Percentiles rank a stretch among this genome's conserved stretches.
Evolutionary conservation across 2,113 vertebrate species (phyloP).

Genomic region (Leptodactylus fuscus): DNA sequence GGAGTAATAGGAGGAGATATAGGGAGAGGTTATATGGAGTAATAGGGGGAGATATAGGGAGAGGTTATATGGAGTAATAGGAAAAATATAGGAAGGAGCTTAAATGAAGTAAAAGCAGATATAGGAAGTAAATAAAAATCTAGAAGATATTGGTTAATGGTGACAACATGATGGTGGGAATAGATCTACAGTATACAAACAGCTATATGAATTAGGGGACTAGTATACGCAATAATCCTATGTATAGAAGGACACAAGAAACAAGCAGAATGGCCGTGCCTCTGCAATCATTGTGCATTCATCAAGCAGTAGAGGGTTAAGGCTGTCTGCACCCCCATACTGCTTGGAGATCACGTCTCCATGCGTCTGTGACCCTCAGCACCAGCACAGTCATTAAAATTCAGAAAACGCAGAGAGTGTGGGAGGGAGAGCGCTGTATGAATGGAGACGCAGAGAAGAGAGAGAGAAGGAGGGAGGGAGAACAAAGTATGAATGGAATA

Average conservation of each 20-base stretch:
- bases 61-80: slow-evolving; percentile 13
- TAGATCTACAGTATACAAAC: too few relatives aligned
- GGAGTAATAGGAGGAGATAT: too few relatives aligned
- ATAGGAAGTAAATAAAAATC: too few relatives aligned
- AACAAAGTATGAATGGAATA: slow-evolving; percentile 50
- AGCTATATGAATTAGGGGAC: not conserved
- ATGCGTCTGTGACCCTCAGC: slow-evolving; percentile 60
- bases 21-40: not conserved
- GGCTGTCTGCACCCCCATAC: slow-evolving; percentile 49
- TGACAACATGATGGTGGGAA: not conserved
- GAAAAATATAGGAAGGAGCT: not conserved
- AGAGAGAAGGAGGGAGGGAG: slow-evolving; percentile 25
- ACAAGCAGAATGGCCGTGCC: not conserved
- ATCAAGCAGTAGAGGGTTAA: slow-evolving; percentile 41
- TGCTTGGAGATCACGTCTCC: slow-evolving; percentile 58
- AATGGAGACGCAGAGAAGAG: slow-evolving; percentile 23
- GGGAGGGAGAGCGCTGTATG: slow-evolving; percentile 33
- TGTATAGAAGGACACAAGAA: not conserved
- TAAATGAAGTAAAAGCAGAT: not conserved
- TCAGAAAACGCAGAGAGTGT: slow-evolving; percentile 46
- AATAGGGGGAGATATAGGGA: not conserved
- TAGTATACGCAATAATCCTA: not conserved
- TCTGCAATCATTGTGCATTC: slow-evolving; percentile 23
- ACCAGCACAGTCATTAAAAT: slow-evolving; percentile 55
- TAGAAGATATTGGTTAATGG: not conserved